Conservation (phyloP, 2,888 invertebrate species). For the Taenaris catops region DNA sequence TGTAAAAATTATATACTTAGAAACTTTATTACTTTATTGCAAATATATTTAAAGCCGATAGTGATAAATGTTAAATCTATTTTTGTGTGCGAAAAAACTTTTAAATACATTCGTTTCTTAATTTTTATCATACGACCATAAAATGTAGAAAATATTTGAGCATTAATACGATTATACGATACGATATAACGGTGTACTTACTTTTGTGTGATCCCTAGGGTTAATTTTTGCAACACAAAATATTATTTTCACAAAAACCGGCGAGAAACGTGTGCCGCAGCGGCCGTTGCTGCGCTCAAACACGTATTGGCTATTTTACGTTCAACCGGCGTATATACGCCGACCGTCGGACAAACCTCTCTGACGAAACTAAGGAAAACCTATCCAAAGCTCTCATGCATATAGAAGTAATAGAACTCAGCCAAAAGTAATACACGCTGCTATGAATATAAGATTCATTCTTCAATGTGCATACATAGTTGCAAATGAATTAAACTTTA, state of each 20-base stretch:
- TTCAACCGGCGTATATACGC: slow-evolving; percentile 13
- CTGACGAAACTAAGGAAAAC: slow-evolving; percentile 21
- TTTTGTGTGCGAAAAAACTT: no score
- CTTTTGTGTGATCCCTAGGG: slow-evolving; percentile 36
- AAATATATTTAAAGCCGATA: no score
- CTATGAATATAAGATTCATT: background rate
- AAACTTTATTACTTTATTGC: no score
- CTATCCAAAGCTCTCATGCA: slow-evolving; percentile 13
- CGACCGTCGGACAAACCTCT: background rate
- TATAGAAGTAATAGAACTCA: slow-evolving; percentile 1
- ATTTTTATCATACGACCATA: no score
- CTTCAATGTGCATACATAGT: no score
- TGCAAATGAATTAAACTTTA: no score
- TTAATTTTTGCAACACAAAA: slow-evolving; percentile 18
- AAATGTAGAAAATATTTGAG: background rate
- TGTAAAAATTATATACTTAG: no score
- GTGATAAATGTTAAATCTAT: no score
- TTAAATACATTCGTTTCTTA: no score
- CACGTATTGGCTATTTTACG: slow-evolving; percentile 40
- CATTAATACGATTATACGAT: background rate
- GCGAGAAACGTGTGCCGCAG: slow-evolving; percentile 43
- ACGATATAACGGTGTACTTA: no score
- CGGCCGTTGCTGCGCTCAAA: slow-evolving; percentile 43
- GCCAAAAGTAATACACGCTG: slow-evolving; percentile 1
- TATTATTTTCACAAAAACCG: slow-evolving; percentile 33